Evolutionary conservation across 1,140 invertebrate genomes (phyloP), one percentile per base, ranked within the genome.

Genomic region (Myzus persicae): DNA sequence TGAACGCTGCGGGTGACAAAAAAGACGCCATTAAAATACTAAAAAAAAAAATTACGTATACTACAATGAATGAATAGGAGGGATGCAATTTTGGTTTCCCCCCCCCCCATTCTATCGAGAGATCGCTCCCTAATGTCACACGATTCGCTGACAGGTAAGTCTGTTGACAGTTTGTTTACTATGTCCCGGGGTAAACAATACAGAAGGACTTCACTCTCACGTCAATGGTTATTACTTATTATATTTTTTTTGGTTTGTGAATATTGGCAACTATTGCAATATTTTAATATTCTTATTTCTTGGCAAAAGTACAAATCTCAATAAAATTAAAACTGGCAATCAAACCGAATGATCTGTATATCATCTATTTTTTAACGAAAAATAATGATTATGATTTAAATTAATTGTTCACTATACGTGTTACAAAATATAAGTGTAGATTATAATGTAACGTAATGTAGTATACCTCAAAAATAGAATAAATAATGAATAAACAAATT

Each of bases 111-210:
- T 48, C 76, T 46, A 48, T 38, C n/a, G 44, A 81, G n/a, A 91
- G 67, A 84, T 82, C 44, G 59, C 22, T 92, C 59, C 67, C 91
- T 38, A 92, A 92, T 82, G 42, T 46, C 22, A 4, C n/a, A 24
- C 22, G 59, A 91, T 91, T 91, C 76, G 91, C 67, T 92, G 91
- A 92, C 91, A 92, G 91, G 91, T 92, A 92, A 92, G 67, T 48
- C 20, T 82, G 67, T 38, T 81, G 40, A 91, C 59, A 67, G 89
- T 90, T 24, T 90, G 36, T 42, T 90, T 59, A 31, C 46, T 48
- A 36, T 48, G 26, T 46, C 46, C 36, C 40, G 48, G 48, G 54
- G 89, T 67, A 67, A 46, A 89, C n/a, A 89, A 89, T 5, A 54
- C 88, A 51, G 46, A 54, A 20, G 87, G 46, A 51, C 46, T 89